These are phyloP conservation scores for Aphis gossypii DNA, from an alignment of 1,140 invertebrate species.

Conservation along the genomic window DNA sequence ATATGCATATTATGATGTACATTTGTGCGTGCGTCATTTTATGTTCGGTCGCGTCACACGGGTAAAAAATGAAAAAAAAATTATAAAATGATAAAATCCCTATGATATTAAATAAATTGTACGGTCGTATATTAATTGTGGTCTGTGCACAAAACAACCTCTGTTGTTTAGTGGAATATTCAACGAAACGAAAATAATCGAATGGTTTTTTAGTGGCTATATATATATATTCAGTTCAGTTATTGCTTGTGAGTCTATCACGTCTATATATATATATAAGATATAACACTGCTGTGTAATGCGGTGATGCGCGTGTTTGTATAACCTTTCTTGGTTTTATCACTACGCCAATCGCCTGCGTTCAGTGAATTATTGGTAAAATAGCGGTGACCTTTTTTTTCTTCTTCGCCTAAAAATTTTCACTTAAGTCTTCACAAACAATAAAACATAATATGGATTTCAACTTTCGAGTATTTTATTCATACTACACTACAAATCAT, in stretches of 20 bases:
- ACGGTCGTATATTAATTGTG: not conserved
- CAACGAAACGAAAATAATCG: not conserved
- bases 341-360: not conserved
- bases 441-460: not conserved
- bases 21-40: not conserved
- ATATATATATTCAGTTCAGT: not conserved
- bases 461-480: not conserved
- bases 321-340: not conserved
- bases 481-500: not conserved
- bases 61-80: not conserved
- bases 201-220: not conserved
- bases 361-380: not conserved
- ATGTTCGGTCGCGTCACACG: not conserved
- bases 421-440: not conserved
- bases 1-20: not conserved
- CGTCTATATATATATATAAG: not conserved
- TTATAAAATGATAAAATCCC: not conserved
- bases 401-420: not conserved
- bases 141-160: not conserved
- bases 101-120: slow-evolving; percentile 12
- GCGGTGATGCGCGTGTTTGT: not conserved
- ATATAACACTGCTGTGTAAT: not conserved
- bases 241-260: not conserved
- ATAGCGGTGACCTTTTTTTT: not conserved
- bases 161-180: not conserved